Percentiles rank a stretch among this genome's conserved stretches.
Conservation (phyloP, 2,888 invertebrate genomes). For the Melitaea athalia region DNA sequence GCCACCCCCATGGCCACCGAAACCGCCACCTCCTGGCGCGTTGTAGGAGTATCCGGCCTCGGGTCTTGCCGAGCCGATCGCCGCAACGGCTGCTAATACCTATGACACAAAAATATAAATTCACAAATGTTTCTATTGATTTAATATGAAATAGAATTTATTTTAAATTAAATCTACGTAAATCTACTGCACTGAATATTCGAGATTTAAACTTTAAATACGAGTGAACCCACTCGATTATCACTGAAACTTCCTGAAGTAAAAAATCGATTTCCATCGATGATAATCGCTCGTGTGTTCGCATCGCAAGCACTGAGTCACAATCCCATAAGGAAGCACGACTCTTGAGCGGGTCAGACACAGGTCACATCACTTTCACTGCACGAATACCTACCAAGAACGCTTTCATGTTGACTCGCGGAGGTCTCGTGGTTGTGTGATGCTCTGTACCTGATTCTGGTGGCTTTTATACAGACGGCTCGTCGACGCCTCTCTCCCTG, state of each 20-base stretch:
- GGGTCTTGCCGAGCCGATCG: slow-evolving; percentile 82
- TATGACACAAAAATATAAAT: slow-evolving; percentile 53
- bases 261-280: slow-evolving; percentile 26
- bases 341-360: slow-evolving; percentile 62
- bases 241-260: slow-evolving; percentile 22
- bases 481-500: slow-evolving; percentile 77
- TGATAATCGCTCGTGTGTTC: slow-evolving; percentile 23
- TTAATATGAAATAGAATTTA: neutral
- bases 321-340: slow-evolving; percentile 64
- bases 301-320: slow-evolving; percentile 59
- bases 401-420: slow-evolving; percentile 81
- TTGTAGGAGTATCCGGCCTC: slow-evolving; percentile 84
- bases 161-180: neutral
- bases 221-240: slow-evolving; percentile 7
- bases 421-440: slow-evolving; percentile 78
- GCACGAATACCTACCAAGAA: slow-evolving; percentile 79
- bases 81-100: slow-evolving; percentile 81
- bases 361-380: slow-evolving; percentile 81
- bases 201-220: neutral
- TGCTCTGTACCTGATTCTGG: slow-evolving; percentile 66
- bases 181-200: neutral
- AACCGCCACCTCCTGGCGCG: slow-evolving; percentile 70
- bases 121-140: slow-evolving; percentile 14
- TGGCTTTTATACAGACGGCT: slow-evolving; percentile 72
- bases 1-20: slow-evolving; percentile 48